These are phyloP conservation scores for Drosophila lacertosa DNA, from an alignment of 1,140 invertebrate genomes.

Conservation along the genomic window DNA sequence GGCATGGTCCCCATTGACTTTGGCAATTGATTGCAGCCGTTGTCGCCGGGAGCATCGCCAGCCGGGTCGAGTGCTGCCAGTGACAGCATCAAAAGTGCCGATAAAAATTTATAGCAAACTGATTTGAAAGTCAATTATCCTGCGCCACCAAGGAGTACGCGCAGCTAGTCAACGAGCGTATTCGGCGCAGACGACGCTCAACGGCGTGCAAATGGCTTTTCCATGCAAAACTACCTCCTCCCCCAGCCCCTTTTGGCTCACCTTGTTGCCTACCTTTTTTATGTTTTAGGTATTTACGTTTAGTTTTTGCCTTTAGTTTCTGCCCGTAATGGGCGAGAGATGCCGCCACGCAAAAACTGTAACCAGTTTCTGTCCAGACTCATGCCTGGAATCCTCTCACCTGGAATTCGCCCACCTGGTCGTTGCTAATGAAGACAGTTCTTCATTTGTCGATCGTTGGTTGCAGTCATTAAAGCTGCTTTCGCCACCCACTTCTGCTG, in stretches of 20 bases:
- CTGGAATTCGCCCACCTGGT: too few relatives aligned
- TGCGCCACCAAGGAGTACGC: slow-evolving; percentile 41
- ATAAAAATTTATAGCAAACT: slow-evolving; percentile 84
- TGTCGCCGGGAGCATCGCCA: slow-evolving; percentile 50
- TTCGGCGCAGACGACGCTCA: slow-evolving; percentile 57
- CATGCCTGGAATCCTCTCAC: too few relatives aligned
- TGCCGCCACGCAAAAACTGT: slow-evolving; percentile 28
- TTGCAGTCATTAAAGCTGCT: slow-evolving; percentile 53
- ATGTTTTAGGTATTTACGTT: slow-evolving; percentile 42
- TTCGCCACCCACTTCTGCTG: slow-evolving; percentile 1
- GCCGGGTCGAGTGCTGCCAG: slow-evolving; percentile 49
- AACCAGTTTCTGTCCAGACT: slow-evolving; percentile 13
- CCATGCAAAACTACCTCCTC: slow-evolving; percentile 58
- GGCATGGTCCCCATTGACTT: slow-evolving; percentile 74
- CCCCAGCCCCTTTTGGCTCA: not conserved
- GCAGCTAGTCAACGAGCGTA: slow-evolving; percentile 61
- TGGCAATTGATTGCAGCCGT: slow-evolving; percentile 81
- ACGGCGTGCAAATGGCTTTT: slow-evolving; percentile 80
- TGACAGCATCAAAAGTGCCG: slow-evolving; percentile 78
- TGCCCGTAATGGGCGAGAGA: slow-evolving; percentile 6
- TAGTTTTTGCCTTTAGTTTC: slow-evolving; percentile 31
- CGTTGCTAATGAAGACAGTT: slow-evolving; percentile 73
- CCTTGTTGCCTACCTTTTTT: slow-evolving; percentile 59
- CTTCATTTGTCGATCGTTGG: slow-evolving; percentile 72
- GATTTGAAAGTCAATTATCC: slow-evolving; percentile 84